Base-by-base conservation (phyloP, 1,140 invertebrate species). In the Drosophila saltans region DNA sequence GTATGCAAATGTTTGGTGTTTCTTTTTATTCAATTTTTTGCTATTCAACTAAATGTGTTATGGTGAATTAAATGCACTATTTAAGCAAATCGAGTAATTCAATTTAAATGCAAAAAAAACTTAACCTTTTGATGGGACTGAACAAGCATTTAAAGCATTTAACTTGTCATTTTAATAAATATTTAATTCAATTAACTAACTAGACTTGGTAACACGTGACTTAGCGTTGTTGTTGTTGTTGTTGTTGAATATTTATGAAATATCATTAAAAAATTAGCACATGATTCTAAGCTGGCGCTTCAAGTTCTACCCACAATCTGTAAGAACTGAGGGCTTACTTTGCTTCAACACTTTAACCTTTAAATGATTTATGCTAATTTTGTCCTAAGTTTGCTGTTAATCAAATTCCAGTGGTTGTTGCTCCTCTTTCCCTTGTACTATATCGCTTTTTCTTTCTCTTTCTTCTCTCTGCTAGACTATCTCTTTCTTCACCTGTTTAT, bases 301-400 rank as follows among this genome's bases (percentile, higher is more conserved):
- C 48, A 40, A 11, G 45, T 52, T 24, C n/a, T 10, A n/a, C 16
- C 45, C 7, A n/a, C 43, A 76, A 77, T 77, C 60, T 28, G 52
- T 28, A 41, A 40, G 73, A 30, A 3, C 3, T 16, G 10, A 28
- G 28, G 40, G 36, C 62, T 45, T 33, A 33, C 7, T 45, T 40
- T 26, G 61, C 56, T 52, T 58, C 66, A 7, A 68, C 78, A 73
- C 81, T 89, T 52, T 10, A 73, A 85, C 85, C 85, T 90, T 81
- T 89, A 90, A 89, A 89, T 85, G 74, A 89, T 85, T 88, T 88
- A 88, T 88, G 84, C 85, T 88, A 88, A 88, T 88, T 88, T 88
- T 75, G 71, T 69, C 74, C 81, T 74, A 68, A 78, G 78, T 71
- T 80, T 80, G 75, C 68, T 57, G 83, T 83, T 86, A 83, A 86